Evolutionary conservation across 2,888 invertebrate genomes (phyloP).

Genomic region (Gari tellinella): DNA sequence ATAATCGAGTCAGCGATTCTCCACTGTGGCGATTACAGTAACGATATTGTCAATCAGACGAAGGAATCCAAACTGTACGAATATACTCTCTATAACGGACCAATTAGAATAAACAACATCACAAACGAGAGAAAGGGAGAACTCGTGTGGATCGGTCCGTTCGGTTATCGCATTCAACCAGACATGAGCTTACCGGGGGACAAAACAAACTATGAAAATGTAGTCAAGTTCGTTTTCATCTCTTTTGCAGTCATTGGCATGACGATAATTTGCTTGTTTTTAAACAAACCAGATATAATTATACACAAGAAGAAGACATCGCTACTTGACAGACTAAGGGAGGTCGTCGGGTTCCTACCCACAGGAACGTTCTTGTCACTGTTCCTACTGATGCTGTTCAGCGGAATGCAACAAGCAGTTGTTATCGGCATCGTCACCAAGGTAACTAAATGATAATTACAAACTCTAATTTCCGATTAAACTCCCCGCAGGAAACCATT

Average conservation of each 20-base stretch:
- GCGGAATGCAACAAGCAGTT: constrained; percentile 77
- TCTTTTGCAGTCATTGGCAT: constrained; percentile 73
- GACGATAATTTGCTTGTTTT: constrained; percentile 73
- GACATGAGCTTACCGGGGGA: constrained; percentile 42
- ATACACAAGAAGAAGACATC: constrained; percentile 67
- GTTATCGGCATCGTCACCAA: constrained; percentile 77
- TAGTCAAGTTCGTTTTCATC: constrained; percentile 75
- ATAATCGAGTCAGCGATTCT: constrained; percentile 73
- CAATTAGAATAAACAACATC: constrained; percentile 47
- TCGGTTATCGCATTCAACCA: constrained; percentile 57
- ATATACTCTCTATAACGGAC: constrained; percentile 17
- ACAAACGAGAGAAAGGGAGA: constrained; percentile 33
- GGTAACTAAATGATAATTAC: constrained; percentile 54
- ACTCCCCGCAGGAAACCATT: neutral
- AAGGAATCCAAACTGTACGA: constrained; percentile 30
- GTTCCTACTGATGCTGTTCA: constrained; percentile 72
- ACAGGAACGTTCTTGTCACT: constrained; percentile 68
- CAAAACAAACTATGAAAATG: constrained; percentile 67
- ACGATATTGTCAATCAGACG: constrained; percentile 11
- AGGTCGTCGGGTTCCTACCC: constrained; percentile 64
- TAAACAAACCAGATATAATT: constrained; percentile 77
- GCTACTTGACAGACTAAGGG: constrained; percentile 67
- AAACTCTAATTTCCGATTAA: neutral
- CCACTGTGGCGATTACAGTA: constrained; percentile 60
- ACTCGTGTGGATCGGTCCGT: constrained; percentile 58